Base-by-base conservation (phyloP, 2,113 vertebrate species). In the Prunella himalayana region DNA sequence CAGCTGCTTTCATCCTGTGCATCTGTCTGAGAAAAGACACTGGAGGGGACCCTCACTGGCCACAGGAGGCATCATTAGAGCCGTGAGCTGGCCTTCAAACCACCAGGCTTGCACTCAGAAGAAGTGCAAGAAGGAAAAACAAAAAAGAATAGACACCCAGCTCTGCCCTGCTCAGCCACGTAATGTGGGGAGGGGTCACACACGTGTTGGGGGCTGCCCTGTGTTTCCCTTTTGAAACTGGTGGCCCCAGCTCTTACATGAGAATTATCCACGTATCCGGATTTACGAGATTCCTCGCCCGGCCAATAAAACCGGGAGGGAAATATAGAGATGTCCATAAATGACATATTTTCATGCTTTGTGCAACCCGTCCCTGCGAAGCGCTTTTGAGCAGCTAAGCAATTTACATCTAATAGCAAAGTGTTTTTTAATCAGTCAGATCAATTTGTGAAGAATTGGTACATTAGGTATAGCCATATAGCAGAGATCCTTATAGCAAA, bases 401-500 rank as follows among this genome's bases (percentile, higher is more conserved):
- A 97, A 95, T 97, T 94, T 96, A 83, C 94, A 91, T 94, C 91
- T 95, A 93, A 91, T 90, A 94, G 77, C 71, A 66, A 92, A 87
- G 94, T 96, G 94, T 64, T 88, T 97, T 96, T 97, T 97, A 87
- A 96, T 96, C 95, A 94, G 63, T 86, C 90, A 75, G 95, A 98
- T 95, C 93, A 97, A 97, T 97, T 97, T 97, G 95, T 92, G 93
- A 97, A 96, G 97, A 95, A 97, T 68, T 96, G 97, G 82, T 95
- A 94, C 94, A 97, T 95, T 94, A 93, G 79, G 88, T 91, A 89
- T 80, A 93, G 80, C 80, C 75, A 85, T 84, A 94, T 23, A 97
- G 91, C 92, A 70, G 84, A 96, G 89, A 97, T 94, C 77, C 93
- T 88, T 82, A 93, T 87, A 96, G 91, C 79, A 87, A 79, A 84